Base-by-base conservation (phyloP, 2,797 vertebrate genomes). In the Bradypodion pumilum region DNA sequence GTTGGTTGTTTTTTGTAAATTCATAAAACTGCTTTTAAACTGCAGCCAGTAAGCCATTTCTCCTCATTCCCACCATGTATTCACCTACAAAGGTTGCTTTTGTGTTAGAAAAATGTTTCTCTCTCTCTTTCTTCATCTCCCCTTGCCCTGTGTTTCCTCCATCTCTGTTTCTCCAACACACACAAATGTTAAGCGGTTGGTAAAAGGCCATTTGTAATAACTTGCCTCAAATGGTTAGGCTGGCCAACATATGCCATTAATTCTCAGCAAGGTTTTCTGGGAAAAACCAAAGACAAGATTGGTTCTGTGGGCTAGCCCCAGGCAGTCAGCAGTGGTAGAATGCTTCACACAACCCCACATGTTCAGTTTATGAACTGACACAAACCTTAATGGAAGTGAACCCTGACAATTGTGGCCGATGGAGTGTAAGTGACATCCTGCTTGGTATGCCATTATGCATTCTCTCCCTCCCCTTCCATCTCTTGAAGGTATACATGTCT, bases 341-440 rank as follows among this genome's bases (percentile, higher is more conserved):
- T n/a, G 92, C 94, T 94, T 94, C 94, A 94, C 94, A 94, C 87
- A 94, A 94, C 92, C 95, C 95, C 95, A 83, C 95, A 93, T 94
- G 95, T 95, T 95, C 94, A 94, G 91, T 95, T 97, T 93, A 93
- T 82, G 87, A 96, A 93, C 93, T 96, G 95, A 96, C 96, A 97
- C 87, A 93, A 95, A 94, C 93, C 95, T 96, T 96, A 96, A 97
- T 97, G 95, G 95, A 96, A 96, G 94, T 92, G 93, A 97, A 94
- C 93, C 95, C 95, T 96, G 95, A 96, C 68, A 78, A 95, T 92
- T 91, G 92, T 37, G 85, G 92, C 95, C 95, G 96, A 89, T 94
- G 82, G 49, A 95, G 91, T 95, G 94, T 94, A 95, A 95, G 94
- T 94, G 95, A 96, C 96, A 95, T 94, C 86, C 94, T 90, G 91